Conservation (phyloP, 2,888 invertebrate species). For the Epistrophe grossulariae region DNA sequence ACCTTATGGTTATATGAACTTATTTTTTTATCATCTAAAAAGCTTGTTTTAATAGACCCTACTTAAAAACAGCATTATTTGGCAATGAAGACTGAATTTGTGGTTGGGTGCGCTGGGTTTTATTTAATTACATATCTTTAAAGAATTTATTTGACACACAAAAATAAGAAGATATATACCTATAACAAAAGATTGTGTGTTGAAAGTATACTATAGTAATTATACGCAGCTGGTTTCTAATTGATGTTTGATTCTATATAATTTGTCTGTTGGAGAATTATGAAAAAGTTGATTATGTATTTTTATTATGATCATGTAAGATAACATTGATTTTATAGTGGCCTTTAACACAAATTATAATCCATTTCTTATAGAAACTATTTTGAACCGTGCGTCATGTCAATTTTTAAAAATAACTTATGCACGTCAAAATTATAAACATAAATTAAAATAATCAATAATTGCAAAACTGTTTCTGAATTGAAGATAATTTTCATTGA, state of each 20-base stretch:
- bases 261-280: neutral
- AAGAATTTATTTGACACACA: neutral
- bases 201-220: neutral
- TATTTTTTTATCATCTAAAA: conserved; percentile 15
- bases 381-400: too few species aligned
- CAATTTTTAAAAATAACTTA: too few species aligned
- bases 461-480: too few species aligned
- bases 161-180: neutral
- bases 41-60: conserved; percentile 12
- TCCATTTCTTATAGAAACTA: too few species aligned
- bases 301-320: neutral
- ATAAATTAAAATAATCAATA: too few species aligned
- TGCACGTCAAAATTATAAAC: too few species aligned
- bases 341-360: too few species aligned
- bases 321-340: neutral
- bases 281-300: neutral
- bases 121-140: conserved; percentile 3
- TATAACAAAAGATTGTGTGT: neutral
- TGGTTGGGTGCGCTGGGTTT: neutral
- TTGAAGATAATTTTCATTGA: too few species aligned
- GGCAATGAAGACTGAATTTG: conserved; percentile 12
- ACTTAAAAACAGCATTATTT: conserved; percentile 24
- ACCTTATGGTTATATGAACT: conserved; percentile 36
- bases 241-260: neutral
- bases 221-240: neutral